Evolutionary conservation across 2,113 vertebrate species (phyloP).

Genomic region (Cephalophus harveyi): DNA sequence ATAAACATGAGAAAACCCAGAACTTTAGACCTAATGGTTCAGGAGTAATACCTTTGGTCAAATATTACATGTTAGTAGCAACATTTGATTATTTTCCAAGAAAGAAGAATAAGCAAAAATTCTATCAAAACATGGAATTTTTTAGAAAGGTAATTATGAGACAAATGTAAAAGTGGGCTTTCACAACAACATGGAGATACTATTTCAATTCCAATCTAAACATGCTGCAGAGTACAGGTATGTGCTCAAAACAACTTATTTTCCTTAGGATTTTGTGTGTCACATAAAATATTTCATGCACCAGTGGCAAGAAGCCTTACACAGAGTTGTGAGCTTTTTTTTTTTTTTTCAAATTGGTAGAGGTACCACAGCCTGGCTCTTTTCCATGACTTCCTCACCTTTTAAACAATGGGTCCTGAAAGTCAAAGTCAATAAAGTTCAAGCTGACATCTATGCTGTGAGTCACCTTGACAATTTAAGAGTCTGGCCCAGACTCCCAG

Average conservation of each 20-base stretch:
- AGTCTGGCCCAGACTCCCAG: background rate
- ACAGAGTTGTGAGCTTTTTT: background rate
- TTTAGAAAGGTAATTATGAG: background rate
- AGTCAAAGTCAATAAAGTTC: background rate
- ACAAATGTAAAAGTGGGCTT: background rate
- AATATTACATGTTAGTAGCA: slow-evolving; percentile 3
- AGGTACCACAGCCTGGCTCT: background rate
- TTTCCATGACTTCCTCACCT: background rate
- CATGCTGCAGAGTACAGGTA: background rate
- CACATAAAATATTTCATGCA: background rate
- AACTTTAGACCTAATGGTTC: background rate
- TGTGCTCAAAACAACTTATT: background rate
- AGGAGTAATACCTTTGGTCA: background rate
- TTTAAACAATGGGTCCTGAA: background rate
- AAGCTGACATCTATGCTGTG: background rate
- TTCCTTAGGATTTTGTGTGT: background rate
- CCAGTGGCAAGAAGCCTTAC: background rate
- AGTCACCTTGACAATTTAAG: background rate
- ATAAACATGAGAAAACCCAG: slow-evolving; percentile 29
- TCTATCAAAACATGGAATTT: background rate
- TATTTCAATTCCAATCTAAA: background rate
- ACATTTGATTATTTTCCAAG: slow-evolving; percentile 9
- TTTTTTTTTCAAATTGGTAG: background rate
- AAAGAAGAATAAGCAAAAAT: background rate
- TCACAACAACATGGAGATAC: background rate